Evolutionary conservation across 2,113 vertebrate species (phyloP).

Genomic region (Hemiprocne comata): DNA sequence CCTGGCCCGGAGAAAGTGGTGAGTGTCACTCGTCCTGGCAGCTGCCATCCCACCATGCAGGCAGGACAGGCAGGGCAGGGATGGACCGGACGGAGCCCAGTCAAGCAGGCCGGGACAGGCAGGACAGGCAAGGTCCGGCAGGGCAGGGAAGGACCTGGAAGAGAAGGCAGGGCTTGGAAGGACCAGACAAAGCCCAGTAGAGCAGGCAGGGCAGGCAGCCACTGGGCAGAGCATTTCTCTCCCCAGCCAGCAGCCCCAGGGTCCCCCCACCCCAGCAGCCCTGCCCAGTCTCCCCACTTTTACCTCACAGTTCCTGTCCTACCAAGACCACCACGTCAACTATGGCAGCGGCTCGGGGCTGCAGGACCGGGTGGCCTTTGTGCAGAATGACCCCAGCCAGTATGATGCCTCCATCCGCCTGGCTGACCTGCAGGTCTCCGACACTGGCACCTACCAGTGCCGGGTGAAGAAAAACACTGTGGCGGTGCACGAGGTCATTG

Average conservation of each 20-base stretch:
- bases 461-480: slow-evolving; percentile 90
- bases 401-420: slow-evolving; percentile 87
- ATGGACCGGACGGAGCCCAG: neutral
- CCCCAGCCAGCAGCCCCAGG: rapidly evolving
- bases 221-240: neutral
- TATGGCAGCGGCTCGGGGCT: slow-evolving; percentile 69
- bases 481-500: slow-evolving; percentile 82
- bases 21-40: neutral
- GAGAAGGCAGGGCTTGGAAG: neutral
- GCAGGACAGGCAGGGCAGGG: neutral
- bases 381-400: slow-evolving; percentile 72
- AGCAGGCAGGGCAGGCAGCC: neutral
- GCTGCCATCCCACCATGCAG: neutral
- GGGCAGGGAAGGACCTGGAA: neutral
- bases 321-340: slow-evolving; percentile 76
- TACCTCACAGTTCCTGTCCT: slow-evolving; percentile 54
- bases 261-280: neutral
- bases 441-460: slow-evolving; percentile 91
- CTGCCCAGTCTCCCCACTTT: rapidly evolving
- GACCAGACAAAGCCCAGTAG: no score
- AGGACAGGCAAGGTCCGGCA: neutral
- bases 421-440: slow-evolving; percentile 67
- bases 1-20: slow-evolving; percentile 80
- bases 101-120: neutral
- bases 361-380: slow-evolving; percentile 80